Base-by-base conservation (phyloP, 2,113 vertebrate genomes). In the Dasyornis broadbenti region DNA sequence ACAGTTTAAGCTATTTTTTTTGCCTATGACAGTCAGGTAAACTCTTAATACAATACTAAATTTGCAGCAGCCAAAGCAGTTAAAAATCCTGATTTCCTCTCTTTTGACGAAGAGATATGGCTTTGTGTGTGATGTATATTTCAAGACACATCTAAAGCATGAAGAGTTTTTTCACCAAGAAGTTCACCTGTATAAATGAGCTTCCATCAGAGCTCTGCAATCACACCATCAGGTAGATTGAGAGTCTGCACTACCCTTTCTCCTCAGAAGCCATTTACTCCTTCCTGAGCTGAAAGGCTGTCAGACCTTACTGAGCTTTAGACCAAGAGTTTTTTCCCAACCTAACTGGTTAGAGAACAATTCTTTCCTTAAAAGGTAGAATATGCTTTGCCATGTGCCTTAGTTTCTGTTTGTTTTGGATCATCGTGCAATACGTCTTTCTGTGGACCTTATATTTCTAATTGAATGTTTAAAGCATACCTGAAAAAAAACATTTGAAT, bases 211-310 rank as follows among this genome's bases (percentile, higher is more conserved):
- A 88, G 66, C 71, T 84, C 72, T 94, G 79, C 82, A 97, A 93
- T 95, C 88, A 89, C 68, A 47, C 71, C 65, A 73, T 92, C 92
- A 96, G 90, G 54, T 61, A 86, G 88, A 95, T 96, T 97, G 88
- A 93, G 79, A 93, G 72, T 57, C 39, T 1, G 0, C 63, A 90
- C 90, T 91, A 88, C 50, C 63, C 50, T 94, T 94, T 96, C 89
- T 96, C 42, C 69, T 95, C 63, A 86, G 80, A 86, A 92, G 68
- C 42, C 65, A 89, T 95, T 95, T 86, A 92, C 96, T 92, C 71
- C 63, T 71, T 90, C 68, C 45, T 83, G 68, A 96, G 66, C 45
- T 94, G 94, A 94, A 93, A 90, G 56, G 80, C 64, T 95, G 71
- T 93, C 88, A 95, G 76, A 73, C 52, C 30, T 94, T 50, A 69